phyloP scores from a whole-genome alignment of 2,888 invertebrate species.

The Furcula furcula region DNA sequence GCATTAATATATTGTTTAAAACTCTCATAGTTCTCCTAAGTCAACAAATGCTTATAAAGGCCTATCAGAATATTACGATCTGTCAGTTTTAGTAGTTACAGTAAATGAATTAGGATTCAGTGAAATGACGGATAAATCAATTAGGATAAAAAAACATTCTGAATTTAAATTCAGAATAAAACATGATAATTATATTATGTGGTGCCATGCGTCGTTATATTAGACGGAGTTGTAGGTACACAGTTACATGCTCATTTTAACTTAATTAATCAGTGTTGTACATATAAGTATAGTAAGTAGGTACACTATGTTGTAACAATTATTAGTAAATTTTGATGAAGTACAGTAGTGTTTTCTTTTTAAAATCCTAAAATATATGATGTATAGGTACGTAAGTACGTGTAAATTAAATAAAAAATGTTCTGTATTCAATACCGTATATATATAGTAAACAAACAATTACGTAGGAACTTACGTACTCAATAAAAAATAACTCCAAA shows the following conservation, averaged over 20 bases:
- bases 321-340: conserved; percentile 26
- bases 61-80: too few species aligned
- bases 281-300: conserved; percentile 29
- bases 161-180: conserved; percentile 1
- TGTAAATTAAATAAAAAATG: too few species aligned
- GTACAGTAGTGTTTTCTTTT: conserved; percentile 6
- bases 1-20: too few species aligned
- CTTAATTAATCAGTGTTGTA: conserved; percentile 21
- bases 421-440: too few species aligned
- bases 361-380: too few species aligned
- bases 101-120: too few species aligned
- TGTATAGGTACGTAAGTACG: too few species aligned
- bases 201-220: conserved; percentile 40
- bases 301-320: conserved; percentile 12
- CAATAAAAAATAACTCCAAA: too few species aligned
- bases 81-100: conserved; percentile 1
- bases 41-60: too few species aligned
- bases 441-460: too few species aligned
- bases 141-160: not conserved
- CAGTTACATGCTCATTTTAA: conserved; percentile 22
- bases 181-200: conserved; percentile 17
- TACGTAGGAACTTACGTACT: too few species aligned
- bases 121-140: not conserved
- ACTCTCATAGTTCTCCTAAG: too few species aligned
- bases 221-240: conserved; percentile 16